Percentiles rank a stretch among this genome's conserved stretches.
phyloP scores from a whole-genome alignment of 1,140 invertebrate genomes.

The Branchinecta lynchi region DNA sequence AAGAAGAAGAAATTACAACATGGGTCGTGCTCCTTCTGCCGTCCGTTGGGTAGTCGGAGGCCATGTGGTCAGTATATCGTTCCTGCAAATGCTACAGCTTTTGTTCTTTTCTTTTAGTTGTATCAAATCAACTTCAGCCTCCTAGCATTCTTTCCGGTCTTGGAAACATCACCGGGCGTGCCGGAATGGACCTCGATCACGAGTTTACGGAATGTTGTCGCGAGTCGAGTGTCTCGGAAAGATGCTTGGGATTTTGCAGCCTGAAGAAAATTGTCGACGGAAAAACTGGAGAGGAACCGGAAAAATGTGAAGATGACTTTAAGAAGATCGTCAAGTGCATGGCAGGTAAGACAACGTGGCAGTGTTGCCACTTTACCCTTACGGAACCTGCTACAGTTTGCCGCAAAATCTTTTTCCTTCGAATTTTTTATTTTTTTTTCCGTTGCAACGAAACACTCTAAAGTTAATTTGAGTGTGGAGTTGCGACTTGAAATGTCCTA shows the following conservation, averaged over 20 bases:
- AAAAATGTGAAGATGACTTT: conserved; percentile 57
- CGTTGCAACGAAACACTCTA: no score
- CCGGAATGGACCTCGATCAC: conserved; percentile 36
- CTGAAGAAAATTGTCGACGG: conserved; percentile 64
- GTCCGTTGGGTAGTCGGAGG: no score
- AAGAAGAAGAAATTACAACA: no score
- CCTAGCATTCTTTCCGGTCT: conserved; percentile 19
- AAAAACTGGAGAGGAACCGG: conserved; percentile 55
- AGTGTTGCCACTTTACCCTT: no score
- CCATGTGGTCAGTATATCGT: no score
- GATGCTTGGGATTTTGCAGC: conserved; percentile 60
- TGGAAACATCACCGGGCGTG: conserved; percentile 25
- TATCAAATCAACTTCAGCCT: background rate
- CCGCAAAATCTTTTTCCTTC: no score
- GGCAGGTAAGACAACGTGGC: conserved; percentile 31
- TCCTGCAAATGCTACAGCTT: no score
- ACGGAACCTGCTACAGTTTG: no score
- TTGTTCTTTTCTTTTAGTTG: background rate
- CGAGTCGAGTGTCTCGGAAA: conserved; percentile 43
- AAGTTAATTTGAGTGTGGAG: no score
- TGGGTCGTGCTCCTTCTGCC: no score
- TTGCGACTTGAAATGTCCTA: no score
- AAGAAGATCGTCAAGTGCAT: conserved; percentile 51
- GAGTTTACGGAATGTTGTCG: conserved; percentile 62
- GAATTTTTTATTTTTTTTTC: no score